phyloP scores from a whole-genome alignment of 2,797 vertebrate genomes.

The Lithobates pipiens region DNA sequence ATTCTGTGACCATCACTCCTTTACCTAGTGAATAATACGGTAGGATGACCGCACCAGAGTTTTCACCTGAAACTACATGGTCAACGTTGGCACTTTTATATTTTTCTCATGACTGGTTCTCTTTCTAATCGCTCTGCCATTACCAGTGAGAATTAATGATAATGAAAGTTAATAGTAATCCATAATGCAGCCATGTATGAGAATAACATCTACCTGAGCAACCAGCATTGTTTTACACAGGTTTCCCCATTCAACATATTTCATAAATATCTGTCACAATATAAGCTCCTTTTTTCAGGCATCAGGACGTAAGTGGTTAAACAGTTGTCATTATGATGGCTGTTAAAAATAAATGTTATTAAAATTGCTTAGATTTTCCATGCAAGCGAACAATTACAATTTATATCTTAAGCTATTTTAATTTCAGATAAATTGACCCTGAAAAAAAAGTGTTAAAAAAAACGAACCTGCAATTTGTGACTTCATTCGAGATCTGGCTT shows the following conservation, averaged over 20 bases:
- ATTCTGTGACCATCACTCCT: no score
- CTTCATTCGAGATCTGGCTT: constrained; percentile 55
- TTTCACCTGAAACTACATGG: background rate
- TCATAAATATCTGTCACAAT: constrained; percentile 1
- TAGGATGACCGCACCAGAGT: background rate
- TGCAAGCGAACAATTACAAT: constrained; percentile 57
- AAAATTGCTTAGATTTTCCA: constrained; percentile 51
- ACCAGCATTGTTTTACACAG: background rate
- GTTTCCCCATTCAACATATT: background rate
- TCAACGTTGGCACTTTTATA: background rate
- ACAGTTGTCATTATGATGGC: constrained; percentile 34
- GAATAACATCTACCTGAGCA: background rate
- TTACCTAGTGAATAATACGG: no score
- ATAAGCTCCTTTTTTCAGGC: background rate
- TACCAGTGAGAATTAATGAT: background rate
- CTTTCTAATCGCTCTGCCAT: background rate
- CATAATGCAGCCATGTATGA: background rate
- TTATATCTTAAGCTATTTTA: constrained; percentile 61
- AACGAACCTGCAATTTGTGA: constrained; percentile 62
- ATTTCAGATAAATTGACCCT: constrained; percentile 60
- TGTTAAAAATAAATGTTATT: constrained; percentile 58
- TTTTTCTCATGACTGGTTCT: no score
- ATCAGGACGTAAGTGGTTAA: constrained; percentile 48
- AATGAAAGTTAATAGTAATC: background rate
- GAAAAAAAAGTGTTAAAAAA: constrained; percentile 46